Evolutionary conservation across 2,888 invertebrate genomes (phyloP).

Genomic region (Sphecodes monilicornis): DNA sequence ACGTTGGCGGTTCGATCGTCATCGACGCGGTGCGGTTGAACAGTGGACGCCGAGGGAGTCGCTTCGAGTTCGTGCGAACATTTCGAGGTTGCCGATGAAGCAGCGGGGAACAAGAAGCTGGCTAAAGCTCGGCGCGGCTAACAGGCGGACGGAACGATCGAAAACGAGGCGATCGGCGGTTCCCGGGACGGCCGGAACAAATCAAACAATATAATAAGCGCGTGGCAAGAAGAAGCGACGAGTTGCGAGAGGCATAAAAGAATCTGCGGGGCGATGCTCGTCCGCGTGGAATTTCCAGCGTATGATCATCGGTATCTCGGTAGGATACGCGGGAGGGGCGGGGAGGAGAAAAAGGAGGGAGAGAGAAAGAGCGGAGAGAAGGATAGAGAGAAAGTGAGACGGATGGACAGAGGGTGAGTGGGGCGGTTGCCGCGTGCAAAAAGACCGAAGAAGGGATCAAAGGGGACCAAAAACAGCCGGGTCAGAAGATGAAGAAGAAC

Average conservation of each 20-base stretch:
- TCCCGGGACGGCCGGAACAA: slow-evolving; percentile 58
- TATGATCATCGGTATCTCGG: slow-evolving; percentile 61
- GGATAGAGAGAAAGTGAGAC: background rate
- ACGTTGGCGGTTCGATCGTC: background rate
- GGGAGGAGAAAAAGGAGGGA: background rate
- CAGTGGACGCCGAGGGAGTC: background rate
- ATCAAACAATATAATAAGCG: slow-evolving; percentile 65
- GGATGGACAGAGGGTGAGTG: background rate
- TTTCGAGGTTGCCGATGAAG: slow-evolving; percentile 1
- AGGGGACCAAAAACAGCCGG: slow-evolving; percentile 52
- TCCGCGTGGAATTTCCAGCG: slow-evolving; percentile 62
- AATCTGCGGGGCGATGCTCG: slow-evolving; percentile 49
- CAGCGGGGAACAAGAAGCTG: slow-evolving; percentile 24
- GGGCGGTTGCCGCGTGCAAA: slow-evolving; percentile 64
- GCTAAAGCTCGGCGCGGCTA: background rate
- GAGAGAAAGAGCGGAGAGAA: background rate
- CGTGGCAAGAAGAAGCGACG: slow-evolving; percentile 63
- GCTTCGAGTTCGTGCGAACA: background rate
- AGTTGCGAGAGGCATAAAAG: slow-evolving; percentile 55
- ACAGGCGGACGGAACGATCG: slow-evolving; percentile 39
- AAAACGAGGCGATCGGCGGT: slow-evolving; percentile 43
- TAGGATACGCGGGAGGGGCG: slow-evolving; percentile 49
- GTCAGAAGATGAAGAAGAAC: slow-evolving; percentile 47
- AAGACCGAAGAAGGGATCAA: slow-evolving; percentile 39
- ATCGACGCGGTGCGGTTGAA: background rate